phyloP scores from a whole-genome alignment of 2,113 vertebrate genomes.

The Mormyrus lacerda region DNA sequence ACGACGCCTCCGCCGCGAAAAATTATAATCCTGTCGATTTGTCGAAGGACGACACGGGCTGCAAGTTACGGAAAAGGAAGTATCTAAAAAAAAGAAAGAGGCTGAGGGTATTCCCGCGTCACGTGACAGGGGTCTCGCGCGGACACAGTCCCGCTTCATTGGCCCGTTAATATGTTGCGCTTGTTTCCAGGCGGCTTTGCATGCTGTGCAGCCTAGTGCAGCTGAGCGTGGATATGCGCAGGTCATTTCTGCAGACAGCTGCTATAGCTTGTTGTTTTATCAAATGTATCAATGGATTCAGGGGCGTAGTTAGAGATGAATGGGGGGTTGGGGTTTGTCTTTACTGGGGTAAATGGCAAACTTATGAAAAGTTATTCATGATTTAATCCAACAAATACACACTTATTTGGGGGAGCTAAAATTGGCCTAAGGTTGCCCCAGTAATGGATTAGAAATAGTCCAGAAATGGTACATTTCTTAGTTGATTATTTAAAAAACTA shows the following conservation, averaged over 20 bases:
- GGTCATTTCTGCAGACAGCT: not conserved
- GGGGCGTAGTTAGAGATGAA: too few species aligned
- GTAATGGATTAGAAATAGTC: too few species aligned
- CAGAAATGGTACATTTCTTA: not conserved
- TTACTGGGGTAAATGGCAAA: too few species aligned
- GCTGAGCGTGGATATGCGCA: not conserved
- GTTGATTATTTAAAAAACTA: not conserved
- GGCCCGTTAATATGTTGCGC: not conserved
- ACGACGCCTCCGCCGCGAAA: not conserved
- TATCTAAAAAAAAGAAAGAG: not conserved
- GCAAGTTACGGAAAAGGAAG: constrained; percentile 21
- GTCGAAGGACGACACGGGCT: not conserved
- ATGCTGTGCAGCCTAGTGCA: not conserved
- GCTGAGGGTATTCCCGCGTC: constrained; percentile 26
- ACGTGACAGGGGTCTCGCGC: constrained; percentile 17
- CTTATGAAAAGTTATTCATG: too few species aligned
- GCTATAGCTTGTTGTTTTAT: not conserved
- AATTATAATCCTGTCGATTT: not conserved
- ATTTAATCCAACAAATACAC: too few species aligned
- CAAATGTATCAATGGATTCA: not conserved
- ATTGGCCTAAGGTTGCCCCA: too few species aligned
- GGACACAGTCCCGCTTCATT: not conserved
- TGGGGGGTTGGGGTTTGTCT: too few species aligned
- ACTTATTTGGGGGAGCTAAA: too few species aligned
- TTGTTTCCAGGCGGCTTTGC: not conserved